Conservation (phyloP, 2,113 vertebrate species). For the Lampris megalopsis region DNA sequence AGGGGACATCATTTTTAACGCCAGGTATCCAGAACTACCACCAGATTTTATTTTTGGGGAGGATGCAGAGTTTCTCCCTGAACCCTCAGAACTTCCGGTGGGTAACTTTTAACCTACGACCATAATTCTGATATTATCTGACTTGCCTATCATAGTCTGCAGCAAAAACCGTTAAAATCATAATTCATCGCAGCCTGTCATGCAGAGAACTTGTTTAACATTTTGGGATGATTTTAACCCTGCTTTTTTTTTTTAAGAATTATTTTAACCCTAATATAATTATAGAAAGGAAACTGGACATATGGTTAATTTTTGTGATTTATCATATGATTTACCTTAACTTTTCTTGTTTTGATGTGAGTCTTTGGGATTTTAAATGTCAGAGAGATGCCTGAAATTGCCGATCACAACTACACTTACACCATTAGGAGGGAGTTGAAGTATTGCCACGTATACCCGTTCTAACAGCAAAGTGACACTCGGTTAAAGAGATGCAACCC, state of each 20-base stretch:
- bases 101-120: constrained; percentile 67
- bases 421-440: constrained; percentile 14
- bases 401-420: constrained; percentile 2
- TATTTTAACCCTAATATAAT: background rate
- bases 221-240: background rate
- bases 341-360: background rate
- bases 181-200: no score
- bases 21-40: constrained; percentile 93
- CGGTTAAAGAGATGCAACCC: background rate
- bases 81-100: constrained; percentile 92
- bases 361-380: constrained; percentile 8
- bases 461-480: constrained; percentile 7
- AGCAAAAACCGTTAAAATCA: background rate
- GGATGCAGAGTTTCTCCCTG: constrained; percentile 95
- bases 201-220: no score
- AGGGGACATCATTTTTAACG: constrained; percentile 99
- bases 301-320: background rate
- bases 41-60: constrained; percentile 99
- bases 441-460: constrained; percentile 7
- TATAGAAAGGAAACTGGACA: constrained; percentile 13
- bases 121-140: no score
- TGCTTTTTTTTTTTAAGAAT: background rate
- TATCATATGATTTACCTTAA: background rate
- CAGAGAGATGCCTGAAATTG: constrained; percentile 16
- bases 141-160: background rate